Percentiles rank a stretch among this genome's conserved stretches.
phyloP scores from a whole-genome alignment of 1,140 invertebrate genomes.

The Maniola jurtina region DNA sequence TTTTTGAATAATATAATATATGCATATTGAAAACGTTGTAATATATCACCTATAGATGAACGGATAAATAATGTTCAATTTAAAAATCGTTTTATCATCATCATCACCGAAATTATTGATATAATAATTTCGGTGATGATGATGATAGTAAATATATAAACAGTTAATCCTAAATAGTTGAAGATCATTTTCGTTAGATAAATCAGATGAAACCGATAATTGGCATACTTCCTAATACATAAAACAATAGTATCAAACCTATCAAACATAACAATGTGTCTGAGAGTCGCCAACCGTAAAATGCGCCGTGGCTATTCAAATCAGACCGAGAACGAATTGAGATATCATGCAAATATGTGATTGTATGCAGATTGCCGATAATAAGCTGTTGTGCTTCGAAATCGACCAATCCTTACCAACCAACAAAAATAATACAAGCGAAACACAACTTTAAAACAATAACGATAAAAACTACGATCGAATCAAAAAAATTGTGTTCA shows the following conservation, averaged over 20 bases:
- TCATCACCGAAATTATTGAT: no score
- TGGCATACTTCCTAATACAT: conserved; percentile 17
- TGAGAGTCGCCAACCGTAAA: conserved; percentile 51
- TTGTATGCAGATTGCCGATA: conserved; percentile 75
- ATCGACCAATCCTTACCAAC: conserved; percentile 35
- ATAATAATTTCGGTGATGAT: no score
- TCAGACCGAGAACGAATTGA: conserved; percentile 67
- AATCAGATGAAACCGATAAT: conserved; percentile 4
- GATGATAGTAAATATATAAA: no score
- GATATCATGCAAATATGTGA: conserved; percentile 75
- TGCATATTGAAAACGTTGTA: no score
- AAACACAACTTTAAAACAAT: conserved; percentile 19
- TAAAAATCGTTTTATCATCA: no score
- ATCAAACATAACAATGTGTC: conserved; percentile 15
- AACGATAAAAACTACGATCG: conserved; percentile 8
- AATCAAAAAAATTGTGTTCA: not conserved
- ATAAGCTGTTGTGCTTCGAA: conserved; percentile 49
- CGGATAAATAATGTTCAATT: no score
- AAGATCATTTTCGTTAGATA: not conserved
- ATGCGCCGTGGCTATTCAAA: conserved; percentile 60
- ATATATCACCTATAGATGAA: no score
- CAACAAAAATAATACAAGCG: conserved; percentile 17
- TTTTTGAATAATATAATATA: no score
- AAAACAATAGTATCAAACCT: conserved; percentile 22
- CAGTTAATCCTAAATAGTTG: no score